phyloP scores from a whole-genome alignment of 2,113 vertebrate genomes.

The Sinocyclocheilus grahami region DNA sequence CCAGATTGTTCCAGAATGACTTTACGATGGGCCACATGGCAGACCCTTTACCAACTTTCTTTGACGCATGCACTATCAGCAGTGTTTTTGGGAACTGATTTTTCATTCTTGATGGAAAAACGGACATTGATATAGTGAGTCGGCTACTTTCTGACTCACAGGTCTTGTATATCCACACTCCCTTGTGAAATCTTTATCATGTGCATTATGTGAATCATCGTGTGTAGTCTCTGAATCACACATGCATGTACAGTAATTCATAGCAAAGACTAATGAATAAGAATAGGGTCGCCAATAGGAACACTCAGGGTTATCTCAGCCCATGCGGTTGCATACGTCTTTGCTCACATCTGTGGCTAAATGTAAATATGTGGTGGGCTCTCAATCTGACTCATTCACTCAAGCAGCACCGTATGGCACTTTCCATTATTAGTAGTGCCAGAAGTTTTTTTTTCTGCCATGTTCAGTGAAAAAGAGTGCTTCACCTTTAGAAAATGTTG shows the following conservation, averaged over 20 bases:
- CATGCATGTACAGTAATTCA: not conserved
- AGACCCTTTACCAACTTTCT: not conserved
- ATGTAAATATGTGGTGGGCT: not conserved
- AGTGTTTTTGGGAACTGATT: conserved; percentile 23
- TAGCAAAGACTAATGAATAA: conserved; percentile 9
- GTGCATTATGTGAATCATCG: conserved; percentile 20
- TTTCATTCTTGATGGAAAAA: conserved; percentile 1
- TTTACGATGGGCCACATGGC: not conserved
- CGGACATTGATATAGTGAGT: not conserved
- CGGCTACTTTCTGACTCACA: conserved; percentile 1
- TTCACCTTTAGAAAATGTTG: not conserved
- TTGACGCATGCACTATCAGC: conserved; percentile 16
- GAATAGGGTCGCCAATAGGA: too few species aligned
- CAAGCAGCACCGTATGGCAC: too few species aligned
- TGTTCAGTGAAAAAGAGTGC: not conserved
- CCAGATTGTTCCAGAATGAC: conserved; percentile 46
- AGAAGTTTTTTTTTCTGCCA: too few species aligned
- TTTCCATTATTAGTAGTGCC: not conserved
- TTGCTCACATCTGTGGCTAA: conserved; percentile 1
- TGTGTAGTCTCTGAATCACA: conserved; percentile 19
- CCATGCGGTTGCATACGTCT: not conserved
- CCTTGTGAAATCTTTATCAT: conserved; percentile 22
- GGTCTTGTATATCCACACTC: not conserved
- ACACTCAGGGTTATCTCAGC: conserved; percentile 17
- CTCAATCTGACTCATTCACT: too few species aligned